These are phyloP conservation scores for Pygmarrhopalites habei DNA, from an alignment of 1,140 invertebrate species.

Conservation along the genomic window DNA sequence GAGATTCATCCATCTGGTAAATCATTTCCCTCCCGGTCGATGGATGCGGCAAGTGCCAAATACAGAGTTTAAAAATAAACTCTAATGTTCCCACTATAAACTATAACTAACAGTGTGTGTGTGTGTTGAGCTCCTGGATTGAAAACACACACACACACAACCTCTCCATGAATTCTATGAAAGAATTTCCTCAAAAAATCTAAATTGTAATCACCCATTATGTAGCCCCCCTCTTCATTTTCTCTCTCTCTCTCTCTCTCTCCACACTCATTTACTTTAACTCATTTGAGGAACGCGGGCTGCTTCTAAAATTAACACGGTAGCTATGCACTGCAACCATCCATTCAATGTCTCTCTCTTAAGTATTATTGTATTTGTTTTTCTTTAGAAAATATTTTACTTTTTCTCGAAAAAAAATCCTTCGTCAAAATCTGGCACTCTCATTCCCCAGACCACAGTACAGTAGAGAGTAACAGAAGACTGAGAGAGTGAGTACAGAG, in stretches of 20 bases:
- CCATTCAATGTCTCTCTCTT: constrained; percentile 1
- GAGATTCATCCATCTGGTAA: constrained; percentile 16
- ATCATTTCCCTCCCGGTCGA: constrained; percentile 18
- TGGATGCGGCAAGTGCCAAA: constrained; percentile 10
- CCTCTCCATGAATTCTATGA: too few relatives aligned
- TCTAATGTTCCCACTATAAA: too few relatives aligned
- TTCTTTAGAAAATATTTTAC: background rate
- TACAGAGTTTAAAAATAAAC: constrained; percentile 17
- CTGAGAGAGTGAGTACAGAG: too few relatives aligned
- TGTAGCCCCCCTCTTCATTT: too few relatives aligned
- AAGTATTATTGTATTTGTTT: constrained; percentile 6
- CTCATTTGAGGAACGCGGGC: constrained; percentile 3
- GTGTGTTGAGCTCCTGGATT: too few relatives aligned
- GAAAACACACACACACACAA: too few relatives aligned
- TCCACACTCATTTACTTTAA: constrained; percentile 12
- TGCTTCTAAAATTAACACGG: constrained; percentile 12
- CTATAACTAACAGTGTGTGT: too few relatives aligned
- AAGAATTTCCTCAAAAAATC: constrained; percentile 15
- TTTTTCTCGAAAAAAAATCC: too few relatives aligned
- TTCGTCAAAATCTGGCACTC: background rate
- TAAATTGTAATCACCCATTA: constrained; percentile 15
- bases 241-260: too few relatives aligned
- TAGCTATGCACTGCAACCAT: background rate
- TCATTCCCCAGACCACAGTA: background rate
- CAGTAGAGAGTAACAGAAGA: too few relatives aligned